Base-by-base conservation (phyloP, 1,140 invertebrate genomes). In the Cataglyphis hispanica region DNA sequence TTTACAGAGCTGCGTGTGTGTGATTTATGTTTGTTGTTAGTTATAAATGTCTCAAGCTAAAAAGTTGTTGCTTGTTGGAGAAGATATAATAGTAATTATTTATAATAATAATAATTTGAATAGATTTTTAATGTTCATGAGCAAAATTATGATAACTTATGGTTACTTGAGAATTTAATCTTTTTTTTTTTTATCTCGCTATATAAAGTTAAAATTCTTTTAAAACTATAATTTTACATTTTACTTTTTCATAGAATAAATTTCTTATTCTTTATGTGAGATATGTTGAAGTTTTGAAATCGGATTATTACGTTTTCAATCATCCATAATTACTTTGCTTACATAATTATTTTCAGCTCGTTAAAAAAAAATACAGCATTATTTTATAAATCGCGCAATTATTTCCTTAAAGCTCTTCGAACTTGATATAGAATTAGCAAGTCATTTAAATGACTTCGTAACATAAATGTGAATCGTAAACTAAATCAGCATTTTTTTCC, bases 381-480 rank as follows among this genome's bases (percentile, higher is more conserved):
- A 16, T 40, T 75, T 27, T 19, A 16, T 13, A 16, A 64, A 22
- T 7, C 40, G 50, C 11, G 22, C 13, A 56, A 56, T 70, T 80
- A 70, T 53, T 80, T 80, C 2, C 19, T 6, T 34, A 22, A 70
- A 56, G 46, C 34, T 70, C 22, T 80, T 40, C 50, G 56, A 69
- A 43, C 16, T 40, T 25, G 31, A 69, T 69, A 56, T 70, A 53
- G 7, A 22, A 80, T 53, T 43, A 46, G 7, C 40, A 37, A 40
- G 60, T 34, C 63, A 69, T 43, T 69, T 70, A 56, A 80, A 70
- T 56, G 31, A 78, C 76, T 37, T 43, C 1, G 58, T 63, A n/a
- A 80, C 27, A 40, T 56, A n/a, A 1, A 56, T 37, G 16, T 27
- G 43, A 80, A 69, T 69, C 34, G 43, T 37, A 22, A 64, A 19